These are phyloP conservation scores for Hemitrygon akajei DNA, from an alignment of 2,797 vertebrate genomes.

Conservation along the genomic window DNA sequence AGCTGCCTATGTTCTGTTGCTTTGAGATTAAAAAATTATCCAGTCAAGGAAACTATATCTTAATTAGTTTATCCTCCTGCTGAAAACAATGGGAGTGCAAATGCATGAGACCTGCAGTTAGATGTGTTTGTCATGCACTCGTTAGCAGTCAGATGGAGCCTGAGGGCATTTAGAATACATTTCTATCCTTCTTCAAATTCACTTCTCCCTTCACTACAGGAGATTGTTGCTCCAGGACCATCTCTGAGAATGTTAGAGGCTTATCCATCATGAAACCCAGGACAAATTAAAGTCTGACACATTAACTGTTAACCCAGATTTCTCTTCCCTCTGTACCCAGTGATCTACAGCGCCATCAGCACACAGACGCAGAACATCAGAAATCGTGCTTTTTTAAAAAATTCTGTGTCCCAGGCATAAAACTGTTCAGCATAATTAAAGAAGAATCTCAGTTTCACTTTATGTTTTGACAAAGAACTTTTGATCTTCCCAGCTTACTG, in stretches of 20 bases:
- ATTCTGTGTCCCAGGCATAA: background rate
- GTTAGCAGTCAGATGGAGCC: background rate
- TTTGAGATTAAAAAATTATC: background rate
- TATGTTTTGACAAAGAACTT: background rate
- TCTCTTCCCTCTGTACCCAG: background rate
- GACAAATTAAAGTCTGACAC: background rate
- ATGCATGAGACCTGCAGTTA: background rate
- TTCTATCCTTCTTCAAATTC: background rate
- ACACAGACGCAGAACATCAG: background rate
- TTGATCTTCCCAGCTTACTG: too few species aligned
- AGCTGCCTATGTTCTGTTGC: background rate
- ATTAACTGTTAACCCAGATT: background rate
- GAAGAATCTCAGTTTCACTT: background rate
- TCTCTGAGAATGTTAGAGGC: slow-evolving; percentile 14
- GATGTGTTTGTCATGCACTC: slow-evolving; percentile 1
- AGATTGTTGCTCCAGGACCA: background rate
- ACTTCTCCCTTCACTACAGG: background rate
- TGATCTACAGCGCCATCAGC: too few species aligned
- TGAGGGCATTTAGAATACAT: background rate
- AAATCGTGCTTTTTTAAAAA: background rate
- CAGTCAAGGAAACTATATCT: background rate
- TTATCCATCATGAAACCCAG: background rate
- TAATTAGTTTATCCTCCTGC: background rate
- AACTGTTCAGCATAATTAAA: background rate
- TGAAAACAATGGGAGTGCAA: slow-evolving; percentile 22